Evolutionary conservation across 2,888 invertebrate species (phyloP), one percentile per base, ranked within the genome.

Genomic region (Melitaea athalia): DNA sequence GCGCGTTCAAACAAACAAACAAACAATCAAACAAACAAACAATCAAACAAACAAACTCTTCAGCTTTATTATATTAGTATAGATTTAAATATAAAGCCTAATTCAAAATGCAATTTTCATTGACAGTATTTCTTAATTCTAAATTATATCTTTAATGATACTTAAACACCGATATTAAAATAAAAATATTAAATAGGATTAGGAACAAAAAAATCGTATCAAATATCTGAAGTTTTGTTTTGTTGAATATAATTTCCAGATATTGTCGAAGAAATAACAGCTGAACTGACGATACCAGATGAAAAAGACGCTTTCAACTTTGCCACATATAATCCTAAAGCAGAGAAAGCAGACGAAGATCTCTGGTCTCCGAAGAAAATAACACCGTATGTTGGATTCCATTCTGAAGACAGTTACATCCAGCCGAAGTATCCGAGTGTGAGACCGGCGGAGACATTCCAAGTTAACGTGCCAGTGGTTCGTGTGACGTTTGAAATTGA

Each of bases 281-380:
- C 86, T 3, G 93, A 93, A 76, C 76, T 93, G 42, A 80, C 82
- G 0, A 77, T 89, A 6, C 87, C 91, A 0, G 92, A 92, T 5
- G 92, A 93, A n/a, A 93, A 90, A 61, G 94, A 94, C 73, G 83
- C 83, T 0, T 89, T 93, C 53, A 92, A 87, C 69, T 93, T 93
- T 69, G 82, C 92, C 0, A 86, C 86, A 17, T 91, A 86, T 72
- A 86, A 89, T 59, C 87, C 88, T 0, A 87, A 85, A 45, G 74
- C 78, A 3, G 89, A 87, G 76, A 91, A 84, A 67, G 79, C 82
- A 0, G 93, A 94, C 3, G 95, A 94, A 67, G 95, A 96, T 78
- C 86, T 96, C 3, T 96, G 96, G 96, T 94, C 95, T 63, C 95
- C 96, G 0, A 95, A 94, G 80, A 95, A 95, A 82, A 87, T 96